phyloP scores from a whole-genome alignment of 2,113 vertebrate species.

The Rhynchomys soricoides region DNA sequence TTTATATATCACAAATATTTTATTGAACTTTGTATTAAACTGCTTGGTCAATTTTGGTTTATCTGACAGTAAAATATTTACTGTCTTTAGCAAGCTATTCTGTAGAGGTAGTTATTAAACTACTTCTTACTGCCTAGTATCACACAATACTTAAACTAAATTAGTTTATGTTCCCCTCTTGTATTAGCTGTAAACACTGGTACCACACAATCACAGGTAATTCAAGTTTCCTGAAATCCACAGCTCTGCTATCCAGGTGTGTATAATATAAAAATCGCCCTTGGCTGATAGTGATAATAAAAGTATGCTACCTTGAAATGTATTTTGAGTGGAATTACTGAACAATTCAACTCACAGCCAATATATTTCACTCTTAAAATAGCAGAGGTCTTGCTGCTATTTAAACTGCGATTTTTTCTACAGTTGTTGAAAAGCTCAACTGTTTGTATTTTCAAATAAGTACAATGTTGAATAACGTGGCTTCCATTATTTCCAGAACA shows the following conservation, averaged over 20 bases:
- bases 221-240: background rate
- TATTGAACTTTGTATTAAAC: background rate
- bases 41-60: background rate
- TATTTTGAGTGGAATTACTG: background rate
- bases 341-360: background rate
- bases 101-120: background rate
- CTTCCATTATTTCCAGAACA: background rate
- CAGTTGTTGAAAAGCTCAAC: background rate
- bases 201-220: background rate
- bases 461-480: background rate
- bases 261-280: background rate
- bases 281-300: background rate
- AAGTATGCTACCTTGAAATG: background rate
- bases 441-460: background rate
- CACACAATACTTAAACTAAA: background rate
- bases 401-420: slow-evolving; percentile 8
- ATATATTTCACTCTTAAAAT: background rate
- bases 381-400: background rate
- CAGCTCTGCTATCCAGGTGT: background rate
- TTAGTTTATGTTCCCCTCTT: background rate
- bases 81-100: background rate
- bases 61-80: background rate
- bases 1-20: background rate
- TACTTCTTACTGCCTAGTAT: background rate
- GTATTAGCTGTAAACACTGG: background rate